Percentiles rank a stretch among this genome's conserved stretches.
phyloP scores from a whole-genome alignment of 2,113 vertebrate genomes.

The Phaethon lepturus region DNA sequence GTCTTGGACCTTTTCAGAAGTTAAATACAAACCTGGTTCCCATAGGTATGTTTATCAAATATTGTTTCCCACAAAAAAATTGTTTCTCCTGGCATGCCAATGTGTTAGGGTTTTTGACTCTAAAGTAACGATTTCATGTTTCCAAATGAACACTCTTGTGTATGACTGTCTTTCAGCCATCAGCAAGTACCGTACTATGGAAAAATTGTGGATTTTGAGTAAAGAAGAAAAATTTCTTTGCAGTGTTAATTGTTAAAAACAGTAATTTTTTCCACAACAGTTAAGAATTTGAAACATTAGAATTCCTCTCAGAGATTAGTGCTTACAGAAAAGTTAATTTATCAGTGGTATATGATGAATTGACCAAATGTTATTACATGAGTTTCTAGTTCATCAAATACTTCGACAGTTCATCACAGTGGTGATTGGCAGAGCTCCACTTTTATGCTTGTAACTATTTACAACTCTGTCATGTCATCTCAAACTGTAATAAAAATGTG shows the following conservation, averaged over 20 bases:
- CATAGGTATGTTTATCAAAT: background rate
- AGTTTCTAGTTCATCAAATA: background rate
- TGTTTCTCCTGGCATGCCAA: background rate
- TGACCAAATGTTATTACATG: background rate
- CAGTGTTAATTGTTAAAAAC: background rate
- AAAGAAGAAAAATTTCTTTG: background rate
- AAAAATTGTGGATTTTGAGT: background rate
- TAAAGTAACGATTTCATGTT: background rate
- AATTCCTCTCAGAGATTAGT: background rate
- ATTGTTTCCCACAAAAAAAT: background rate
- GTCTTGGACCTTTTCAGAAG: background rate
- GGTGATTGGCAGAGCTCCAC: background rate
- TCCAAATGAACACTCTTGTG: background rate
- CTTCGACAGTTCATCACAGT: background rate
- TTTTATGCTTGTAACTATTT: background rate
- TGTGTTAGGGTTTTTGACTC: background rate
- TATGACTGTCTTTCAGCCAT: background rate
- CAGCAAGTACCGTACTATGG: fast-evolving
- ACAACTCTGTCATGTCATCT: background rate
- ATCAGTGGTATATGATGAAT: background rate
- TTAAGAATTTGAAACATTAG: background rate
- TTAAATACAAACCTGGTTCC: background rate
- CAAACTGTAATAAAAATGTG: background rate
- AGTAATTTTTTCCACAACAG: background rate
- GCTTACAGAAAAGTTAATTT: background rate